Base-by-base conservation (phyloP, 1,140 invertebrate species). In the Colletes gigas region DNA sequence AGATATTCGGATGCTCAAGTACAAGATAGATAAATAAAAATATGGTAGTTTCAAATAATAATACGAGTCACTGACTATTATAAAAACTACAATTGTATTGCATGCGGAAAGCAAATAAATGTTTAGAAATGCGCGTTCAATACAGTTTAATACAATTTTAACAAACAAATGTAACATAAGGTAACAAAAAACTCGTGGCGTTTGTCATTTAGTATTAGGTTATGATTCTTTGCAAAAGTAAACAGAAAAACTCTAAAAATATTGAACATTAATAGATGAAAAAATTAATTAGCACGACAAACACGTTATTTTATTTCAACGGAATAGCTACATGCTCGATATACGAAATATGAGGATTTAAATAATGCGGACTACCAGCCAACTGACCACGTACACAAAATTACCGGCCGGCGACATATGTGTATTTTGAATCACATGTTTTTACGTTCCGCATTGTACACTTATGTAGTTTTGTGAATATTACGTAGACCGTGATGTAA, bases 311-410 rank as follows among this genome's bases (percentile, higher is more conserved):
- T 68, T 1, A 47, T 57, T 1, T 1, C 8, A 21, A 19, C 0
- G 21, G 3, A 69, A 14, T 17, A 10, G 15, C 54, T 12, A 15
- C 54, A 69, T 57, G 21, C 50, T 47, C 12, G 47, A 55, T 12
- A 41, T n/a, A 41, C 7, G 67, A 10, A n/a, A 19, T 21, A 59
- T 39, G n/a, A 19, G 66, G 17, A 14, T 50, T 72, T 17, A 59
- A 41, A 52, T 60, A 10, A 14, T 62, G 41, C n/a, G 1, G 41
- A 67, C 52, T 79, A 50, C n/a, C 9, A 9, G 14, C 21, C 17
- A 52, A 77, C 12, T 81, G 85, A 81, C 84, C 84, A 87, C 85
- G 85, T 87, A 87, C 74, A 87, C 84, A 87, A 86, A 83, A 87
- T 83, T 86, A 87, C 85, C 82, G 84, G 84, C 85, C 85, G 85